Base-by-base conservation (phyloP, 2,888 invertebrate genomes). In the Allygus modestus region DNA sequence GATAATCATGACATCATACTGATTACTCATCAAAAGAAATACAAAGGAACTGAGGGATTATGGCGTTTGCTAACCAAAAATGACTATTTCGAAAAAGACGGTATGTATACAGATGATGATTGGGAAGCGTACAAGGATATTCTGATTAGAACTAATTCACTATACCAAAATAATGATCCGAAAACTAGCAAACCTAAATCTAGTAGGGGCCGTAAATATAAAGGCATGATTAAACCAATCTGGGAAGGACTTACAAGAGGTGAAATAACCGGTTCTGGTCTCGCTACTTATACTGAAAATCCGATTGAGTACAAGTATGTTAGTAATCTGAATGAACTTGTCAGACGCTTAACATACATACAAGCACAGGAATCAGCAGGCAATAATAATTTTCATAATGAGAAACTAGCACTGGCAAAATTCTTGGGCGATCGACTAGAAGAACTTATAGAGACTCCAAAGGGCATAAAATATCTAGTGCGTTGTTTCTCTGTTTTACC, bases 31-130 rank as follows among this genome's bases (percentile, higher is more conserved):
- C 2, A 23, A 20, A 79, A 43, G 41, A 12, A 28, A 20, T 82
- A 82, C 43, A 82, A 82, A 82, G 82, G 82, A 28, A 82, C 43
- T 20, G 69, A 69, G 65, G 82, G 41, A 20, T 37, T 82, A 9
- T 82, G 82, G 82, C 33, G 69, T 7, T 37, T 82, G 31, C 41
- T 82, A 28, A 82, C 82, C 9, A 37, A 17, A 15, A 82, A 69
- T 0, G 69, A 69, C 43, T 65, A 37, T 65, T 41, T 82, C n/a
- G 71, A 37, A 31, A 65, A 65, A 37, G 82, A 69, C n/a, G 41
- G 31, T 7, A 81, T 69, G 71, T 82, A 69, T 28, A 82, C 82
- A 33, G 69, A 41, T 43, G 69, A 82, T 12, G 69, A 82, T n/a
- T 82, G 82, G 82, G 37, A 46, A 23, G 15, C 37, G 15, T 82